phyloP scores from a whole-genome alignment of 2,888 invertebrate genomes.

The Sicus ferrugineus region DNA sequence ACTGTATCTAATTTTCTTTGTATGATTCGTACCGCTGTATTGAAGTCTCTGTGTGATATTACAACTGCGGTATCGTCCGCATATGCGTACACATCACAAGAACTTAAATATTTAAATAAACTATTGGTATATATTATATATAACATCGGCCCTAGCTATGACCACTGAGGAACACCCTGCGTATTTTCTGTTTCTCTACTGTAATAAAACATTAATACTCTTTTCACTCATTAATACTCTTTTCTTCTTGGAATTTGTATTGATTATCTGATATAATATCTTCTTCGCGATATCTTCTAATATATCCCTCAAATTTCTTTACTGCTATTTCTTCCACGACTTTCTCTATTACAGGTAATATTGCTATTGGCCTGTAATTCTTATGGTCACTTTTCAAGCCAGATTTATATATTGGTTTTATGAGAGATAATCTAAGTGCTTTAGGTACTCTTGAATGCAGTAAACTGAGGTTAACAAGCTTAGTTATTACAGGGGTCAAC shows the following conservation, averaged over 20 bases:
- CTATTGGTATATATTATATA: slow-evolving; percentile 11
- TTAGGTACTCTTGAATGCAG: slow-evolving; percentile 19
- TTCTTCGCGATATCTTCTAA: slow-evolving; percentile 13
- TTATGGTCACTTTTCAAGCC: not conserved
- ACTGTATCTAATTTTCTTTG: not conserved
- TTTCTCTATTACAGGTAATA: slow-evolving; percentile 21
- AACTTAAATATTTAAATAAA: not conserved
- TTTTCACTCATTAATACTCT: slow-evolving; percentile 27
- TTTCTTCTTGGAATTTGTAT: slow-evolving; percentile 26
- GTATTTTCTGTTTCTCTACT: not conserved
- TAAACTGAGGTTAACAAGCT: slow-evolving; percentile 20
- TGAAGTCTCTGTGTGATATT: not conserved
- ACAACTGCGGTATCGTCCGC: not conserved
- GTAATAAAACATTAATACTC: not conserved
- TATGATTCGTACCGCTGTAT: not conserved
- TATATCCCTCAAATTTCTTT: not conserved
- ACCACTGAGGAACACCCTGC: slow-evolving; percentile 31
- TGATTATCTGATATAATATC: not conserved
- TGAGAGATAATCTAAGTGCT: slow-evolving; percentile 15
- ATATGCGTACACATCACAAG: not conserved
- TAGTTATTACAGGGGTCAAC: slow-evolving; percentile 21
- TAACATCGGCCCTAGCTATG: slow-evolving; percentile 25
- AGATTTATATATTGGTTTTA: slow-evolving; percentile 21
- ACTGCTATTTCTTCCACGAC: slow-evolving; percentile 7
- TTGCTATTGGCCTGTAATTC: slow-evolving; percentile 28